Percentiles rank a stretch among this genome's conserved stretches.
phyloP scores from a whole-genome alignment of 2,888 invertebrate species.

The Ormyrus thymus region DNA sequence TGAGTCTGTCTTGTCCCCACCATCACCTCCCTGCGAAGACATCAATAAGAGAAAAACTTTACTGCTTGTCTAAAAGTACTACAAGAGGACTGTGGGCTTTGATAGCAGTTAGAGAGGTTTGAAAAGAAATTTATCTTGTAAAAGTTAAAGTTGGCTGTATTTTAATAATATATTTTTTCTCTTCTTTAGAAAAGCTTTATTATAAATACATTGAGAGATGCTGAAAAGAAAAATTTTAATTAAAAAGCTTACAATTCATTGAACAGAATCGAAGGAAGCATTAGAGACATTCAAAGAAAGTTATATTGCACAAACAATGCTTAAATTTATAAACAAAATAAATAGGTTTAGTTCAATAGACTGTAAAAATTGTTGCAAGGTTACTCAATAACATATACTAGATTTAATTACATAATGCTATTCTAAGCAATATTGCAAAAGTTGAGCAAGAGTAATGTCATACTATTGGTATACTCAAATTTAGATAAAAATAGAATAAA shows the following conservation, averaged over 20 bases:
- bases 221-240: constrained; percentile 57
- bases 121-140: constrained; percentile 18
- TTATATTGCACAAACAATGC: background rate
- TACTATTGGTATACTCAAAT: constrained; percentile 40
- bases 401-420: constrained; percentile 47
- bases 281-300: constrained; percentile 12
- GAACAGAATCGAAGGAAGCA: constrained; percentile 41
- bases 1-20: constrained; percentile 76
- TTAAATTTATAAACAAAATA: background rate
- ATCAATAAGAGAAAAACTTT: constrained; percentile 63
- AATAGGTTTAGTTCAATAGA: constrained; percentile 36
- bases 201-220: constrained; percentile 26
- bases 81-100: background rate
- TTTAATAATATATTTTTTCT: constrained; percentile 31
- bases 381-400: constrained; percentile 34
- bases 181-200: constrained; percentile 35
- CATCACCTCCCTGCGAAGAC: constrained; percentile 76
- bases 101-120: constrained; percentile 19
- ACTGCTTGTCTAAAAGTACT: constrained; percentile 32
- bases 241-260: constrained; percentile 38
- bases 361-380: constrained; percentile 23
- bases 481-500: constrained; percentile 47
- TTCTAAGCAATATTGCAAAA: constrained; percentile 38
- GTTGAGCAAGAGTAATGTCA: constrained; percentile 51
- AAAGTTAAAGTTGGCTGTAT: constrained; percentile 32